A percentile compares a stretch with the other conserved stretches of the same genome.
Evolutionary conservation across 2,797 vertebrate species (phyloP).

Genomic region (Gymnothorax javanicus): DNA sequence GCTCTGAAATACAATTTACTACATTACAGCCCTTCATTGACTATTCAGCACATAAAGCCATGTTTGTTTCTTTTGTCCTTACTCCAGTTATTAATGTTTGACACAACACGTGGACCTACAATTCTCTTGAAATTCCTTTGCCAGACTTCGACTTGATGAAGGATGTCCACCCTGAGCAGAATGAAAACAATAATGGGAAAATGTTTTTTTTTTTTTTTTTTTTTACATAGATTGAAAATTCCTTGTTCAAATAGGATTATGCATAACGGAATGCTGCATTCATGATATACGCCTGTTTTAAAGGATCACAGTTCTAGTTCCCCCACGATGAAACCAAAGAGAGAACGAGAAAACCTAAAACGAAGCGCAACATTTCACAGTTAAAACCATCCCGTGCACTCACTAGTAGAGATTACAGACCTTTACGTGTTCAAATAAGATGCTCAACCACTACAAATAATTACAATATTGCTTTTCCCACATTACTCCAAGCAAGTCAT

Average conservation of each 20-base stretch:
- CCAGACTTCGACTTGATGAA: constrained; percentile 82
- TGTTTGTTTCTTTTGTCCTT: too few relatives aligned
- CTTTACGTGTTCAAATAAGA: not conserved
- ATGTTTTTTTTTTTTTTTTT: too few relatives aligned
- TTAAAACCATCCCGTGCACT: not conserved
- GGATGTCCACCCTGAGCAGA: constrained; percentile 73
- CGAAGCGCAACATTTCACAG: not conserved
- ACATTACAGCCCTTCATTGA: not conserved
- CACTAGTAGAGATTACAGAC: not conserved
- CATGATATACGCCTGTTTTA: not conserved
- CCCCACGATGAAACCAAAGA: not conserved
- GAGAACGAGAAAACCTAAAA: not conserved
- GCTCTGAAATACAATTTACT: constrained; percentile 66
- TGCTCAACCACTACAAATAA: not conserved
- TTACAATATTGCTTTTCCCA: not conserved
- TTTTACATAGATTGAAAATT: not conserved
- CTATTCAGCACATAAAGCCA: not conserved
- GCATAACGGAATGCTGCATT: not conserved
- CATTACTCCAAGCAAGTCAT: not conserved
- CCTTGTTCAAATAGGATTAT: not conserved
- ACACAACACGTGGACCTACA: constrained; percentile 68
- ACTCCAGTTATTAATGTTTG: not conserved
- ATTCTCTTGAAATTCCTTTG: constrained; percentile 87
- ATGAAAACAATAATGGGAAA: not conserved
- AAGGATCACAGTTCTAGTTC: not conserved